Conservation (phyloP, 2,888 invertebrate species). For the Drosophila affinis region DNA sequence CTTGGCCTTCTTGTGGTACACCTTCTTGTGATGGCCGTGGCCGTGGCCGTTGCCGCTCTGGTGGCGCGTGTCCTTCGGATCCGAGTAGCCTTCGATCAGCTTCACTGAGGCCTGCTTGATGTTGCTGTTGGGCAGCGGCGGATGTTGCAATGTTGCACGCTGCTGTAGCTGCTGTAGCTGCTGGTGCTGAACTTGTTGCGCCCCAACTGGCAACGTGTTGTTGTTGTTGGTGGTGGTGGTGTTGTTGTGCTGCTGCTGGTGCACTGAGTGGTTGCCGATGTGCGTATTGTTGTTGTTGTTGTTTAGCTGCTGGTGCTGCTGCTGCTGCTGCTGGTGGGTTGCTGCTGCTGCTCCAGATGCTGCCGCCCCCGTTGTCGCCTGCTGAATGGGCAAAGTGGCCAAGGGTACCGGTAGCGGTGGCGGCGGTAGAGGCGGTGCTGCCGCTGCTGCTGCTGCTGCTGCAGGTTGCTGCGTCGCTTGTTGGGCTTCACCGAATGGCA, state of each 20-base stretch:
- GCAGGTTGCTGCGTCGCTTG: conserved; percentile 66
- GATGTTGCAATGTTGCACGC: conserved; percentile 69
- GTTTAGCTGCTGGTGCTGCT: conserved; percentile 49
- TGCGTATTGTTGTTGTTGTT: conserved; percentile 48
- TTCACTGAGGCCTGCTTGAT: conserved; percentile 83
- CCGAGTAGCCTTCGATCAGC: conserved; percentile 83
- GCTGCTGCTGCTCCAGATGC: conserved; percentile 40
- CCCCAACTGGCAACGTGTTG: conserved; percentile 62
- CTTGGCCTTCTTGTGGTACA: conserved; percentile 82
- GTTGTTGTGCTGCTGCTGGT: conserved; percentile 51
- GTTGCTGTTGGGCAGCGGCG: conserved; percentile 77
- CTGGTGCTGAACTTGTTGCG: conserved; percentile 49
- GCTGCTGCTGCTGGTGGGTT: conserved; percentile 49
- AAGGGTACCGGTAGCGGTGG: conserved; percentile 1
- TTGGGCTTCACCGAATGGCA: conserved; percentile 77
- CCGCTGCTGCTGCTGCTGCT: conserved; percentile 49
- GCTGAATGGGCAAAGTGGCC: conserved; percentile 31
- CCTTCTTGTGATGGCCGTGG: conserved; percentile 78
- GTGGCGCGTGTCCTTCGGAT: conserved; percentile 83
- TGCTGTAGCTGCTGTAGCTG: conserved; percentile 55
- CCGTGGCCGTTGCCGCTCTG: conserved; percentile 31
- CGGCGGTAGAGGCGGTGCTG: conserved; percentile 14
- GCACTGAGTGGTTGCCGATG: conserved; percentile 60
- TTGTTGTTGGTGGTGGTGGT: conserved; percentile 51
- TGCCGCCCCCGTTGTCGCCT: conserved; percentile 33